Conservation (phyloP, 2,113 vertebrate genomes). For the Eulemur rufifrons region DNA sequence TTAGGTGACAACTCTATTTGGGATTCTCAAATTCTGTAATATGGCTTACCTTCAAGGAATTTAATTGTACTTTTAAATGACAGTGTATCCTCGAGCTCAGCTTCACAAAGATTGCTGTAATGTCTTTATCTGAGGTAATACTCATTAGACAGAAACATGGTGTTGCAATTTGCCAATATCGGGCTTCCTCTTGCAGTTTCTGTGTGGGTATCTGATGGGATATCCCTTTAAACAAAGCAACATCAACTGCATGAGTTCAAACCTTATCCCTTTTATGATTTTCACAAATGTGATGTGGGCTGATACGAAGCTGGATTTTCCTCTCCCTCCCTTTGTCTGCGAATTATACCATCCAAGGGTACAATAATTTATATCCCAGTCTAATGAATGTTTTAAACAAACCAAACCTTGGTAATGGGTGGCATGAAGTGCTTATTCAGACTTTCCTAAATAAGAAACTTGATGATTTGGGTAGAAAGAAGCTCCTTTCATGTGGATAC, state of each 20-base stretch:
- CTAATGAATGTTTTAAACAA: not conserved
- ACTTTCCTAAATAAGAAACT: not conserved
- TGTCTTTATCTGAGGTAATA: constrained; percentile 27
- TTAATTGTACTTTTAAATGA: constrained; percentile 57
- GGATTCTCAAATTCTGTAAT: constrained; percentile 32
- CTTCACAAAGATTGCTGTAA: constrained; percentile 8
- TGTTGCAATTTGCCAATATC: not conserved
- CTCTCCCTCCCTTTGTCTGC: not conserved
- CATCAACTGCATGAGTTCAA: not conserved
- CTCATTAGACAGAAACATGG: constrained; percentile 44
- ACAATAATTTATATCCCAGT: not conserved
- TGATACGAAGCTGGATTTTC: not conserved
- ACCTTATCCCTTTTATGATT: not conserved
- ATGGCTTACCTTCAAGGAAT: constrained; percentile 22
- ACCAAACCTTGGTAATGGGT: not conserved
- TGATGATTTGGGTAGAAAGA: not conserved
- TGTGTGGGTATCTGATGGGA: not conserved
- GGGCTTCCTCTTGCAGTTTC: constrained; percentile 31
- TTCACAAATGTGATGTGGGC: not conserved
- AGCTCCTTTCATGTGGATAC: not conserved
- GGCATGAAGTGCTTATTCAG: not conserved
- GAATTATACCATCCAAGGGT: not conserved
- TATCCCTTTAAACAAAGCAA: not conserved
- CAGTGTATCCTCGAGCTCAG: not conserved
- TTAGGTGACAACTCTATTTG: not conserved